Percentiles rank a stretch among this genome's conserved stretches.
Evolutionary conservation across 2,113 vertebrate species (phyloP).

Genomic region (Ictidomys tridecemlineatus): DNA sequence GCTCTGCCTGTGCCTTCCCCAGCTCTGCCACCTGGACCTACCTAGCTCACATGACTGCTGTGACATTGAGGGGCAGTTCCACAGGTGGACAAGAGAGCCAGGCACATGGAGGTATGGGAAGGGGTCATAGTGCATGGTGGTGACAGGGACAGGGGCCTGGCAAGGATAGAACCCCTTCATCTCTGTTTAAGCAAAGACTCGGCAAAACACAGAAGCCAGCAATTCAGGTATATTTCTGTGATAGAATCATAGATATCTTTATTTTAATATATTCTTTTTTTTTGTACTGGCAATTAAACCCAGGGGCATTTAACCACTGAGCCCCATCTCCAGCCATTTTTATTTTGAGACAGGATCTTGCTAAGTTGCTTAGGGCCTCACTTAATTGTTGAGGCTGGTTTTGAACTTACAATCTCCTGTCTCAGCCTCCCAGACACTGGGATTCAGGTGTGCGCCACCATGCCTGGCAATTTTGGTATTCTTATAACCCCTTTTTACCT

Average conservation of each 20-base stretch:
- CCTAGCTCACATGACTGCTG: rapidly evolving
- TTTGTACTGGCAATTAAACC: too few relatives aligned
- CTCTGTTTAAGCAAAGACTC: rapidly evolving
- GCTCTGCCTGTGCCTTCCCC: background rate
- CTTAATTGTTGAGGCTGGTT: too few relatives aligned
- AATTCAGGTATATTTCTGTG: background rate
- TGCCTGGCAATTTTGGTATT: background rate
- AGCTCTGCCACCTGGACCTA: too few relatives aligned
- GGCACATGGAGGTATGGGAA: background rate
- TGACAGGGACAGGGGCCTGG: rapidly evolving
- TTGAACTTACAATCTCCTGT: too few relatives aligned
- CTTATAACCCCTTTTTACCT: background rate
- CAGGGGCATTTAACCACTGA: too few relatives aligned
- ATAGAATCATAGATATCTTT: background rate
- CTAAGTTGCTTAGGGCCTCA: too few relatives aligned
- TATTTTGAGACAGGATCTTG: too few relatives aligned
- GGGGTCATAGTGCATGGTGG: rapidly evolving
- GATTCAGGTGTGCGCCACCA: too few relatives aligned
- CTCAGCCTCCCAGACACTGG: too few relatives aligned
- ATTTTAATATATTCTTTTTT: background rate
- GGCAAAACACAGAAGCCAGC: background rate
- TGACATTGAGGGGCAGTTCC: background rate
- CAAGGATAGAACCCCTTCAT: background rate
- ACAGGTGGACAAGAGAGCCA: too few relatives aligned
- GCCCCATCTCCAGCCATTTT: too few relatives aligned